These are phyloP conservation scores for Crocuta crocuta DNA, from an alignment of 2,113 vertebrate genomes.

Conservation along the genomic window DNA sequence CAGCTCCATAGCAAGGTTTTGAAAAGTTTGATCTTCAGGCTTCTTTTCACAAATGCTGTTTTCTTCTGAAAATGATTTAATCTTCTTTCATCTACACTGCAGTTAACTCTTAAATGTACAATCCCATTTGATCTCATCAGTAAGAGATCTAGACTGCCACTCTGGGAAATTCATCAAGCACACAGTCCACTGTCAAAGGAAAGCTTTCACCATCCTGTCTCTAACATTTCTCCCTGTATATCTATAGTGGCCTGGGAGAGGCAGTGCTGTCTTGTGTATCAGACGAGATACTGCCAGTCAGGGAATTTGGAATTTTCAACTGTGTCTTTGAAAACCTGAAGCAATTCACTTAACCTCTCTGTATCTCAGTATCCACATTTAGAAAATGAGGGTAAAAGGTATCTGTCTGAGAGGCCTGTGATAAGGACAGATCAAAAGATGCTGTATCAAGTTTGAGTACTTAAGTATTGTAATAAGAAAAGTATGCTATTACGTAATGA, in stretches of 20 bases:
- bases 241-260: slow-evolving; percentile 46
- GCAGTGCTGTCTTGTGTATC: slow-evolving; percentile 16
- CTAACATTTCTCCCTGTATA: not conserved
- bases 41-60: not conserved
- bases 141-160: not conserved
- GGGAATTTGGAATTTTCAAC: not conserved
- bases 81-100: not conserved
- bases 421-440: slow-evolving; percentile 34
- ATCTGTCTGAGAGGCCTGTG: not conserved
- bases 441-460: not conserved
- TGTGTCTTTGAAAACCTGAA: slow-evolving; percentile 28
- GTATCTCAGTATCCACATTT: not conserved
- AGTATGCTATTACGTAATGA: not conserved
- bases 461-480: not conserved
- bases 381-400: not conserved
- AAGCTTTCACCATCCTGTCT: not conserved
- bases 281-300: not conserved
- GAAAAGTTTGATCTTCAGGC: not conserved
- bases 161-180: not conserved
- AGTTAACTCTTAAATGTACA: not conserved
- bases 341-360: slow-evolving; percentile 43
- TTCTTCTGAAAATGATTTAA: not conserved
- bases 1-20: not conserved
- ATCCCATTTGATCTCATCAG: not conserved
- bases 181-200: not conserved